Conservation (phyloP, 1,140 invertebrate genomes). For the Diorhabda elongata region DNA sequence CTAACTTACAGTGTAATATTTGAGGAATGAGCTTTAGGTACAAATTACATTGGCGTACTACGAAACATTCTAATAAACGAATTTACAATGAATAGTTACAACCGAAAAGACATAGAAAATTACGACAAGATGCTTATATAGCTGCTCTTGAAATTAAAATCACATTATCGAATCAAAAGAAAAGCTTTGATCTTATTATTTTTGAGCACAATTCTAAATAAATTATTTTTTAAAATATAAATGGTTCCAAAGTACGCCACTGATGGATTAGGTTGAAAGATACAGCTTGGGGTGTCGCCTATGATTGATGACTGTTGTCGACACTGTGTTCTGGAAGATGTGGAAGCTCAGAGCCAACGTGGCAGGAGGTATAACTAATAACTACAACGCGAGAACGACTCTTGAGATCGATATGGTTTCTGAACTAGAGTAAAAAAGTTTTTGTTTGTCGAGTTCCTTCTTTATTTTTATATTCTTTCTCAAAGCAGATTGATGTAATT, state of each 20-base stretch:
- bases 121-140: too few species aligned
- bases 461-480: not conserved
- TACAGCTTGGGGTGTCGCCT: slow-evolving; percentile 20
- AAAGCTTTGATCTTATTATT: too few species aligned
- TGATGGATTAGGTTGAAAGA: not conserved
- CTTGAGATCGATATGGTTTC: slow-evolving; percentile 23
- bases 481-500: too few species aligned
- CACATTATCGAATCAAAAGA: too few species aligned
- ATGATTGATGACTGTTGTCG: slow-evolving; percentile 48
- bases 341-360: slow-evolving; percentile 35
- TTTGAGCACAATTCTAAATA: too few species aligned
- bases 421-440: slow-evolving; percentile 10
- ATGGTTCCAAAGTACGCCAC: not conserved
- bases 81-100: too few species aligned
- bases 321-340: slow-evolving; percentile 45
- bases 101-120: too few species aligned
- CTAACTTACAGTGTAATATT: not conserved
- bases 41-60: too few species aligned
- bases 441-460: not conserved
- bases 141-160: too few species aligned
- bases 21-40: too few species aligned
- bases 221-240: too few species aligned
- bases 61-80: too few species aligned
- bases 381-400: slow-evolving; percentile 34
- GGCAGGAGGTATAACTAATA: slow-evolving; percentile 43